phyloP scores from a whole-genome alignment of 2,797 vertebrate genomes.

The Spatula versicolor region DNA sequence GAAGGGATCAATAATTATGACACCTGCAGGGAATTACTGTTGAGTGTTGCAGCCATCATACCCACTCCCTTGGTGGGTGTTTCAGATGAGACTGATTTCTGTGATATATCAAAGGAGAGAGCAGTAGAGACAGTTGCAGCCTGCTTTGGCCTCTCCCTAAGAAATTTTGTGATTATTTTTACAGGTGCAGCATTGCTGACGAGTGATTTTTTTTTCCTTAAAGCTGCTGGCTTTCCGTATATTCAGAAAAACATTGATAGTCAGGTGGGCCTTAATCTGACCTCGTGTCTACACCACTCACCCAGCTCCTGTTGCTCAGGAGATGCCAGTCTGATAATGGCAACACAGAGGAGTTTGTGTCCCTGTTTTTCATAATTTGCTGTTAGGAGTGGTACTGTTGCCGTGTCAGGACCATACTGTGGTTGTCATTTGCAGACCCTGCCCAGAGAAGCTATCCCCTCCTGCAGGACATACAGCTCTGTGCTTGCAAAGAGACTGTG shows the following conservation, averaged over 20 bases:
- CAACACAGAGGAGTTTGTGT: neutral
- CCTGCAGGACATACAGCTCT: neutral
- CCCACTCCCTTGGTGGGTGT: neutral
- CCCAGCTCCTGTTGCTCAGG: neutral
- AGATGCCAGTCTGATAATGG: neutral
- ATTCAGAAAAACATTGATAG: neutral
- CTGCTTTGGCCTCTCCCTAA: neutral
- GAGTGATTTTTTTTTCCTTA: neutral
- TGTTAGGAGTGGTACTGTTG: neutral
- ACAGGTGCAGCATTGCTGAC: neutral
- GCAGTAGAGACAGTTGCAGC: neutral
- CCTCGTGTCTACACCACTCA: neutral
- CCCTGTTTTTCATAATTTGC: neutral
- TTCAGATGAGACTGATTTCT: neutral
- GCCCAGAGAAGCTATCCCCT: neutral
- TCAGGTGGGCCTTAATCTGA: neutral
- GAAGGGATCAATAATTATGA: neutral
- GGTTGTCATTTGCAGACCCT: neutral
- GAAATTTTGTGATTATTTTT: neutral
- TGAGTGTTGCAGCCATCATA: neutral
- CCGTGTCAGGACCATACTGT: neutral
- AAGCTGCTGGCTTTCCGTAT: neutral
- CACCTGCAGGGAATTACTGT: neutral
- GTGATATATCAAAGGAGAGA: neutral
- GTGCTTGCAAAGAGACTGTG: neutral